Conservation (phyloP, 2,113 vertebrate species). For the Mormyrus lacerda region DNA sequence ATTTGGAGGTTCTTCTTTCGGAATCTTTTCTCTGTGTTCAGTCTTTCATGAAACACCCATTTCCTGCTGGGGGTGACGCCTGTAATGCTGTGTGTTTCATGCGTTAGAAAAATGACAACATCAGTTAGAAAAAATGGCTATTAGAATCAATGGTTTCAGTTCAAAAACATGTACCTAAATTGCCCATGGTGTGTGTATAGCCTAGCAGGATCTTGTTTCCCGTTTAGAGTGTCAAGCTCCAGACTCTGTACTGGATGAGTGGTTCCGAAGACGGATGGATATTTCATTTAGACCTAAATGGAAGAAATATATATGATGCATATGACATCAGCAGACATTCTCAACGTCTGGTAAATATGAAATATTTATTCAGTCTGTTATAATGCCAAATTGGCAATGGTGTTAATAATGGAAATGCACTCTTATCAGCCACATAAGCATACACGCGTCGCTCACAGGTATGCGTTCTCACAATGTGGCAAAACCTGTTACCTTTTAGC, state of each 20-base stretch:
- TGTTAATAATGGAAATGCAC: background rate
- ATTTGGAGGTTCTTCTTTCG: background rate
- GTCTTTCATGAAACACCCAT: background rate
- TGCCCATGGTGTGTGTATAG: background rate
- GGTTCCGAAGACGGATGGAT: background rate
- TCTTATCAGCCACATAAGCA: background rate
- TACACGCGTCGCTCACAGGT: background rate
- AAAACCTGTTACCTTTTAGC: background rate
- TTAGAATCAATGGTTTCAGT: background rate
- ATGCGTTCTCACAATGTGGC: background rate
- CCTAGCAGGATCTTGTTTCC: background rate
- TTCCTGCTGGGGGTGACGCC: no score
- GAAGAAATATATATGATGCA: background rate
- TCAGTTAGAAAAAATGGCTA: background rate
- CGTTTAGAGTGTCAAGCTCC: background rate
- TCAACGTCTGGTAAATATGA: background rate
- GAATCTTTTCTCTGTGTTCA: background rate
- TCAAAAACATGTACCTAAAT: background rate
- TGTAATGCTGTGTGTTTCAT: background rate
- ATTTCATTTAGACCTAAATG: background rate
- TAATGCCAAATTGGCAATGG: background rate
- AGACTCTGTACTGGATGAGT: background rate
- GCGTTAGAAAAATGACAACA: background rate
- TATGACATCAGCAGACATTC: background rate
- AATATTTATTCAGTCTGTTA: background rate